Evolutionary conservation across 2,888 invertebrate genomes (phyloP).

Genomic region (Dasypogon diadema): DNA sequence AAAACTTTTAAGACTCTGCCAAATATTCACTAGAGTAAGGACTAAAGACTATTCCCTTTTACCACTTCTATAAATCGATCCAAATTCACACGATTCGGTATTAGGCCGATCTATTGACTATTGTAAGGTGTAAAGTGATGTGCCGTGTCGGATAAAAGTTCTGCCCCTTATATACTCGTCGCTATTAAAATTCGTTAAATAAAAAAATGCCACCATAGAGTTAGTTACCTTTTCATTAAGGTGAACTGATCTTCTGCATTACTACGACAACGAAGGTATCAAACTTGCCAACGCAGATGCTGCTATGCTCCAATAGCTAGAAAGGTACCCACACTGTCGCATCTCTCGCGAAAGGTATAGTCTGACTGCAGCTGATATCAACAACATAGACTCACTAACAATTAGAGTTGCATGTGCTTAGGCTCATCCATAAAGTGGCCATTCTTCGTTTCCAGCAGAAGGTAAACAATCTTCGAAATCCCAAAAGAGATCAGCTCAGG

Average conservation of each 20-base stretch:
- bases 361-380: neutral
- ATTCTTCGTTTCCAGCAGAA: slow-evolving; percentile 9
- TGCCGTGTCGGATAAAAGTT: slow-evolving; percentile 49
- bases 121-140: slow-evolving; percentile 50
- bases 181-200: slow-evolving; percentile 27
- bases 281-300: neutral
- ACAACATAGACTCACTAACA: slow-evolving; percentile 1
- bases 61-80: neutral
- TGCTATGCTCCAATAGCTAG: slow-evolving; percentile 33
- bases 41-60: slow-evolving; percentile 9
- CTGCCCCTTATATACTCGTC: slow-evolving; percentile 52
- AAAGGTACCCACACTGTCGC: slow-evolving; percentile 41
- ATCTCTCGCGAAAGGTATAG: slow-evolving; percentile 27
- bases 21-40: neutral
- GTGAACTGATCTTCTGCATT: slow-evolving; percentile 46
- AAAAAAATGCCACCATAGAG: slow-evolving; percentile 38
- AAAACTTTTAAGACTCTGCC: neutral
- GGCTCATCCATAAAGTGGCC: slow-evolving; percentile 27
- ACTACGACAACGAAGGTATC: slow-evolving; percentile 40
- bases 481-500: neutral
- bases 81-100: neutral
- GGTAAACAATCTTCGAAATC: slow-evolving; percentile 29
- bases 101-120: slow-evolving; percentile 31
- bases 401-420: slow-evolving; percentile 45
- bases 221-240: slow-evolving; percentile 40